Percentiles rank a stretch among this genome's conserved stretches.
Evolutionary conservation across 2,888 invertebrate genomes (phyloP).

Genomic region (Drosophila mayaguana): DNA sequence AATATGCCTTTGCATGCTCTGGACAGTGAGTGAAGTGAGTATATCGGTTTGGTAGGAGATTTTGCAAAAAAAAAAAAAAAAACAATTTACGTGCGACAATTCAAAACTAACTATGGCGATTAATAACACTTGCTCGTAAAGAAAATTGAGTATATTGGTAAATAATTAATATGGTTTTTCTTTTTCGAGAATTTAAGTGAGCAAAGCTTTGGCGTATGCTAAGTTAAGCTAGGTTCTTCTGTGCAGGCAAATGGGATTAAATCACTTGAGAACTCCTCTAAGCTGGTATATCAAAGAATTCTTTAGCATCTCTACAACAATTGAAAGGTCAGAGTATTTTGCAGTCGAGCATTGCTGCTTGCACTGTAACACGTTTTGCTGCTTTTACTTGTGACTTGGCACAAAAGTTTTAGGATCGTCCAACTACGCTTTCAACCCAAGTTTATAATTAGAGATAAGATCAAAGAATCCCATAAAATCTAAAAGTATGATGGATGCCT

Average conservation of each 20-base stretch:
- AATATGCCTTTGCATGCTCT: background rate
- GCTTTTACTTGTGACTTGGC: background rate
- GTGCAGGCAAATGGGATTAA: fast-evolving
- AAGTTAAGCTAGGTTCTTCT: no score
- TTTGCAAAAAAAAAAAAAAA: background rate
- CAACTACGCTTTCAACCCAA: background rate
- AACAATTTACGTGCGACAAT: background rate
- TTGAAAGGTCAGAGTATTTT: background rate
- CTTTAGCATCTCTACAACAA: background rate
- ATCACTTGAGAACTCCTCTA: background rate
- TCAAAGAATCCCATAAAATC: background rate
- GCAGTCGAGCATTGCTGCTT: background rate
- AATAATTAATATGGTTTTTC: no score
- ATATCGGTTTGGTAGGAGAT: background rate
- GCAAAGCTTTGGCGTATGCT: background rate
- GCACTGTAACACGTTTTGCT: background rate
- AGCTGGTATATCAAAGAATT: background rate
- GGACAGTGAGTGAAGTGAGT: background rate
- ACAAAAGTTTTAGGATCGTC: no score
- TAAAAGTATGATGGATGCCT: background rate
- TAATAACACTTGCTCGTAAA: background rate
- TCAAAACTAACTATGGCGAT: fast-evolving
- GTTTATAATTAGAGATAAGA: background rate
- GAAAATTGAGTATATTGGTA: background rate
- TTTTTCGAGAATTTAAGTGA: background rate